Percentiles rank a stretch among this genome's conserved stretches.
Evolutionary conservation across 2,113 vertebrate genomes (phyloP).

Genomic region (Osmerus eperlanus): DNA sequence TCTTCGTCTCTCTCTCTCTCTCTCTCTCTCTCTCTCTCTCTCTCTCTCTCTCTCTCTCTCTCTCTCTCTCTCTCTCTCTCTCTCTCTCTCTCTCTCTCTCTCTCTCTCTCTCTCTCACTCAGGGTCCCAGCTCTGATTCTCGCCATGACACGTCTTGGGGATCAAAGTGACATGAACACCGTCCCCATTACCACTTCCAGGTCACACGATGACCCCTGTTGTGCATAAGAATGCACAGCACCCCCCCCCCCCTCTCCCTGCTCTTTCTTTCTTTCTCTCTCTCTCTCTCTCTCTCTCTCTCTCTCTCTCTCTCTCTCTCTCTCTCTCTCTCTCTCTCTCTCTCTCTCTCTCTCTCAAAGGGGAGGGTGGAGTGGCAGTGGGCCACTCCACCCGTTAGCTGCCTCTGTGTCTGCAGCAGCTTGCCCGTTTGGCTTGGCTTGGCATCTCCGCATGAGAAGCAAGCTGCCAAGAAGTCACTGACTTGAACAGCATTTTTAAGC

Average conservation of each 20-base stretch:
- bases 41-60: too few species aligned
- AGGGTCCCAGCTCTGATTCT: constrained; percentile 42
- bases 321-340: constrained; percentile 11
- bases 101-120: too few species aligned
- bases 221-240: constrained; percentile 32
- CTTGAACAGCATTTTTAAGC: constrained; percentile 5
- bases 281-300: constrained; percentile 6
- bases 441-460: not conserved
- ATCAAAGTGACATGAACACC: constrained; percentile 46
- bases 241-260: not conserved
- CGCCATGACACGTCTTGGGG: constrained; percentile 41
- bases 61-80: too few species aligned
- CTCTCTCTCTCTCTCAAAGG: constrained; percentile 17
- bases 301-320: constrained; percentile 6
- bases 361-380: not conserved
- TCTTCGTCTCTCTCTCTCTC: too few species aligned
- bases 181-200: constrained; percentile 21
- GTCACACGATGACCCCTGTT: constrained; percentile 20
- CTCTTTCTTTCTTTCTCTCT: too few species aligned
- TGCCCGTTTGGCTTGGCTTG: not conserved
- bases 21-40: too few species aligned
- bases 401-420: not conserved
- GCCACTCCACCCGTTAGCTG: constrained; percentile 14
- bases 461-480: not conserved
- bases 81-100: too few species aligned